Evolutionary conservation across 2,888 invertebrate genomes (phyloP), one percentile per base, ranked within the genome.

Genomic region (Creontiades dilutus): DNA sequence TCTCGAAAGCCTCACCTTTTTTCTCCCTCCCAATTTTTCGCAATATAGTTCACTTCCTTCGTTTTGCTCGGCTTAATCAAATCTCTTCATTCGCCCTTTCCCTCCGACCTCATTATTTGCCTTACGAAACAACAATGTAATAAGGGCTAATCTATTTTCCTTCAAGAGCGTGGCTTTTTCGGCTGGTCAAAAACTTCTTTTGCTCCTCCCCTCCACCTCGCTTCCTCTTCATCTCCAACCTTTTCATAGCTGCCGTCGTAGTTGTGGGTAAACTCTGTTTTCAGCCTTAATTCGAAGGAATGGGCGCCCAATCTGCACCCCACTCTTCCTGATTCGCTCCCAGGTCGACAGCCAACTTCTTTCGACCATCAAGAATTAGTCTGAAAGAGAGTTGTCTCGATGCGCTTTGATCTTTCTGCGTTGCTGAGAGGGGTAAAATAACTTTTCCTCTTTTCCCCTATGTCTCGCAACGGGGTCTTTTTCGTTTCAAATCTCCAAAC

Each of bases 51-150:
- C 78, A 16, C n/a, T n/a, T 16, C 68, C 68, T 68, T 68, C 68
- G 78, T 78, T 78, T 78, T 78, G 47, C 78, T 78, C 78, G 46
- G 46, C 47, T 47, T 78, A 78, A 46, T 47, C 46, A 78, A 78
- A 78, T 78, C 37, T 78, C 78, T 78, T 78, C 78, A 78, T 78
- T 78, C 78, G 78, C 78, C 68, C 68, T 78, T 78, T 78, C 19
- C 78, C 78, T 46, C 47, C 78, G 78, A 78, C 78, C 47, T 78
- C 78, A 78, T 78, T 78, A 78, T 78, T 78, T 78, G 78, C 78
- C 78, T 78, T 78, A 78, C 78, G 46, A 78, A 78, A 78, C 78
- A 78, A 78, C 78, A 78, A 78, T 78, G 78, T 46, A 27, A 76
- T 76, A 78, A 78, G 78, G 78, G 78, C 78, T 78, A 78, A 78